Conservation (phyloP, 2,113 vertebrate species). For the Platysternon megacephalum region DNA sequence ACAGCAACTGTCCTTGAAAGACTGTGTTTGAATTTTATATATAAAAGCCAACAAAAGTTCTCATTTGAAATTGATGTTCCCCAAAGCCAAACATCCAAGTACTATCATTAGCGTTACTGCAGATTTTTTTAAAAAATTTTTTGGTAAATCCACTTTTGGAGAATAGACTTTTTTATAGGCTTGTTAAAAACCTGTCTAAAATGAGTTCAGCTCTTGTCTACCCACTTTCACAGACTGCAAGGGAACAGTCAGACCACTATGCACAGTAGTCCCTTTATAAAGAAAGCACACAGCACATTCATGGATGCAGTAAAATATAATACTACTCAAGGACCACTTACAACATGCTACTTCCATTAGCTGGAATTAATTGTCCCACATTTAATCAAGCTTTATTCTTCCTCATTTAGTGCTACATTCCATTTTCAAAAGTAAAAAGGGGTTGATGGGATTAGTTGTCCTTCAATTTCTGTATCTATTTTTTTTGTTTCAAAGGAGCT, state of each 20-base stretch:
- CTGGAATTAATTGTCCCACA: not conserved
- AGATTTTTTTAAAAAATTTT: not conserved
- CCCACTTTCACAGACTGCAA: not conserved
- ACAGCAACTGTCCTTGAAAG: too few species aligned
- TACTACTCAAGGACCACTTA: not conserved
- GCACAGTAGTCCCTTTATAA: not conserved
- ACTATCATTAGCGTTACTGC: not conserved
- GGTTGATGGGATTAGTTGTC: not conserved
- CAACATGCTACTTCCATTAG: not conserved
- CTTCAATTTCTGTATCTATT: not conserved
- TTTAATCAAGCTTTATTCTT: not conserved
- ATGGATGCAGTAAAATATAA: not conserved
- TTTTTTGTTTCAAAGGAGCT: not conserved
- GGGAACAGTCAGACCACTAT: not conserved
- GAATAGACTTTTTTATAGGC: not conserved
- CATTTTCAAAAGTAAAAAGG: not conserved
- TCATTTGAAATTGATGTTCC: not conserved
- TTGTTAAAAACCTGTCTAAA: not conserved
- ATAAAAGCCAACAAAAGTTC: not conserved
- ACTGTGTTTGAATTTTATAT: not conserved
- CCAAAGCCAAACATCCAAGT: not conserved
- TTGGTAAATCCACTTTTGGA: not conserved
- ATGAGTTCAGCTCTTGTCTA: not conserved
- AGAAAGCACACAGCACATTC: not conserved
- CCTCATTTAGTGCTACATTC: not conserved